These are phyloP conservation scores for Laticauda laticaudata DNA, from an alignment of 2,113 vertebrate species.

Conservation along the genomic window DNA sequence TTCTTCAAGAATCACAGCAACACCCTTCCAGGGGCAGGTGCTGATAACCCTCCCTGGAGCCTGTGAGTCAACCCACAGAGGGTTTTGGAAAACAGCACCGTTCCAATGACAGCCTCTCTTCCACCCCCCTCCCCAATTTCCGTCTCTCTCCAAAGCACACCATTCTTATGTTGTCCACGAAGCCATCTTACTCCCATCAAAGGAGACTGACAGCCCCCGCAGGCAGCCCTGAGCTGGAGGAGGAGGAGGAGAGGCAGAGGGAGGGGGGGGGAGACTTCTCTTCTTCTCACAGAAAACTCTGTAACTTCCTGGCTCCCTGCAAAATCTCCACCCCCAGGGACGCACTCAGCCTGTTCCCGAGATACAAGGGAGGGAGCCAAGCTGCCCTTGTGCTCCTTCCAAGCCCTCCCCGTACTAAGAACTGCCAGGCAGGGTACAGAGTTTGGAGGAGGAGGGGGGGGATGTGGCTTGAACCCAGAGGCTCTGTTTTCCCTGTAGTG, in stretches of 20 bases:
- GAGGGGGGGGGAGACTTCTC: neutral
- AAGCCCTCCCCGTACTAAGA: neutral
- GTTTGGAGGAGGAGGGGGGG: neutral
- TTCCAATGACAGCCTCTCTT: neutral
- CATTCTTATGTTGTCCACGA: conserved; percentile 15
- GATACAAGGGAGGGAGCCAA: neutral
- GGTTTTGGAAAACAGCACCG: conserved; percentile 6
- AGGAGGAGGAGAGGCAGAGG: neutral
- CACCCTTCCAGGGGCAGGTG: neutral
- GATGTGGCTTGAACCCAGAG: neutral
- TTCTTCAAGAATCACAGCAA: neutral
- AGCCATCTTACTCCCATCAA: conserved; percentile 34
- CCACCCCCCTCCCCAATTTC: neutral
- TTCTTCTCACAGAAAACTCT: neutral
- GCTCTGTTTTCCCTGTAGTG: neutral
- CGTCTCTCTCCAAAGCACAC: neutral
- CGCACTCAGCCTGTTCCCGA: neutral
- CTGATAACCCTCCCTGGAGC: conserved; percentile 5
- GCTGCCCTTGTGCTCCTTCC: neutral
- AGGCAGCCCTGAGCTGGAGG: conserved; percentile 27
- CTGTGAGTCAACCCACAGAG: conserved; percentile 12
- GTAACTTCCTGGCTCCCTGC: conserved; percentile 22
- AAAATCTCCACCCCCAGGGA: conserved; percentile 17
- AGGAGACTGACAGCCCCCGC: conserved; percentile 27
- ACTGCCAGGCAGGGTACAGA: neutral